Evolutionary conservation across 2,888 invertebrate genomes (phyloP), one percentile per base, ranked within the genome.

Genomic region (Rugalucina vietnamica): DNA sequence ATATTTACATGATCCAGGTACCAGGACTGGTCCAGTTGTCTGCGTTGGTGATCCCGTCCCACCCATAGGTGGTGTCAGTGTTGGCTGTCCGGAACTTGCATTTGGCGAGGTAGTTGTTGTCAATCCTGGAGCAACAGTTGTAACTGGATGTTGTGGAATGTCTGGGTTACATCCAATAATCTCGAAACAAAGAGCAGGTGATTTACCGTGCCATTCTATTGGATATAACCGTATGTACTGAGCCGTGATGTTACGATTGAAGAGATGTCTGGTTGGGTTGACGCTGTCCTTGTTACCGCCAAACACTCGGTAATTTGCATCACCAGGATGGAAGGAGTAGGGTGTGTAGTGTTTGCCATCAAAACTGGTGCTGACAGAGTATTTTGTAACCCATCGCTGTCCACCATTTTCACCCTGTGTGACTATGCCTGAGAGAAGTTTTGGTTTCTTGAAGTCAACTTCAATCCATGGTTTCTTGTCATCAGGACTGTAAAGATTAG

Each of bases 91-190:
- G 8, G 60, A 60, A 24, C 65, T 32, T 14, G 57, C 82, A 60
- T 81, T 82, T 43, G 86, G 84, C 27, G 88, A 85, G 27, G 54
- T 50, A 24, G 79, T 88, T 18, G 73, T 79, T 0, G 81, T 70
- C 24, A 34, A 49, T 3, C 77, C 81, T 24, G 80, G 32, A 29
- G 65, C 21, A 0, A 87, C 85, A 24, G 84, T 88, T 14, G 83
- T 76, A 27, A 77, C 70, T n/a, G 86, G 88, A 10, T 72, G 49
- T 34, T 79, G 76, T 18, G 90, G 89, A 27, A 76, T 69, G 43
- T 89, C 89, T 37, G 92, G 91, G 39, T 88, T 86, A 83, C 93
- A 93, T 21, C 93, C 93, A 1, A 92, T 57, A 29, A 92, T 81
- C 65, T 92, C 90, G 36, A 91, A 87, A 27, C 93, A 80, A 36